Conservation (phyloP, 1,140 invertebrate species). For the Capitella teleta region DNA sequence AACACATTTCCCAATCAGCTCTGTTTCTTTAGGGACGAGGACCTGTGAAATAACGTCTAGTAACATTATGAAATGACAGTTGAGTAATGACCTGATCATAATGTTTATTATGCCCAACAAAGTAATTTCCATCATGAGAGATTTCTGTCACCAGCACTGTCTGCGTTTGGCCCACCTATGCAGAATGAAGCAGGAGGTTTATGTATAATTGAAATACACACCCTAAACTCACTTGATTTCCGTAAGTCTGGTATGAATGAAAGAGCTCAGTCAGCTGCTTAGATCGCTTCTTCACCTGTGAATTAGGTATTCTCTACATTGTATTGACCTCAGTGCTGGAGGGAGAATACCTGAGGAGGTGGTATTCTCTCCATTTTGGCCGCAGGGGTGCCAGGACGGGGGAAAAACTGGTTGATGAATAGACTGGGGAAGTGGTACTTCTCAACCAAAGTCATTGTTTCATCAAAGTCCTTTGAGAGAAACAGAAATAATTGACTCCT, state of each 20-base stretch:
- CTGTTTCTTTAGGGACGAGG: slow-evolving; percentile 62
- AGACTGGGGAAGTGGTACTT: slow-evolving; percentile 86
- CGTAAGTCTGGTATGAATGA: slow-evolving; percentile 78
- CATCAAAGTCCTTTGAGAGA: slow-evolving; percentile 62
- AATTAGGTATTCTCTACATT: not conserved
- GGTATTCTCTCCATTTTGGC: slow-evolving; percentile 74
- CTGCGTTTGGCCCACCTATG: slow-evolving; percentile 59
- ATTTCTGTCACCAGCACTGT: slow-evolving; percentile 83
- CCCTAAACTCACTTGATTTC: slow-evolving; percentile 38
- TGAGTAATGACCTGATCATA: slow-evolving; percentile 70
- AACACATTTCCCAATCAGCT: slow-evolving; percentile 71
- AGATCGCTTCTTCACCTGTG: slow-evolving; percentile 74
- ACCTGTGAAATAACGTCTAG: slow-evolving; percentile 41
- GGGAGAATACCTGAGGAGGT: slow-evolving; percentile 35
- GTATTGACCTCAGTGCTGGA: not conserved
- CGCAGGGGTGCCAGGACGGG: slow-evolving; percentile 87
- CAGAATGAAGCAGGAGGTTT: not conserved
- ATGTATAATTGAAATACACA: not conserved
- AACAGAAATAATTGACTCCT: not conserved
- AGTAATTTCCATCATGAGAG: slow-evolving; percentile 80
- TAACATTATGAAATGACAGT: not conserved
- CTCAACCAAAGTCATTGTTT: slow-evolving; percentile 71
- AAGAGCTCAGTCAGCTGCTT: slow-evolving; percentile 82
- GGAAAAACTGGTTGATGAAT: slow-evolving; percentile 97
- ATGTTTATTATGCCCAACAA: slow-evolving; percentile 87